Evolutionary conservation across 2,113 vertebrate species (phyloP), one percentile per base, ranked within the genome.

Genomic region (Thoracochromis brauschi): DNA sequence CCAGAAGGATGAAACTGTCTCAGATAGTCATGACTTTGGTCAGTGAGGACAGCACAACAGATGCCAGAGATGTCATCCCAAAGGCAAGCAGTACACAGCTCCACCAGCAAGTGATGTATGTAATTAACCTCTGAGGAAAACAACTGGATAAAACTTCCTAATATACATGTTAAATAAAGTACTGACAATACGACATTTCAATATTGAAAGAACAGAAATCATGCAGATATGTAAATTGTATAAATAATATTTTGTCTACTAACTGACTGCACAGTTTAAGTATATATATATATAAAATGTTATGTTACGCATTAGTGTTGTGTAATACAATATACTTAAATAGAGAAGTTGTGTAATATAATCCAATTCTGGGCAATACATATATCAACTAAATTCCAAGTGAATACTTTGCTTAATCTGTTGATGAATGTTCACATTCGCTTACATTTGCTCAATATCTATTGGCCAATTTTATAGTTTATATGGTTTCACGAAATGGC

Each of bases 1-100:
- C 53, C 85, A 82, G 95, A 95, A 85, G 21, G 83, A 84, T 35
- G 80, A 88, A 24, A 14, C 83, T 4, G 82, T 82, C 78, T 90
- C 94, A 3, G 89, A 93, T 53, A 89, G 86, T 9, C 89, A 82
- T 11, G 40, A 94, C 82, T 82, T 91, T 33, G 88, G 90, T 91
- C 29, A 88, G 89, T 17, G 42, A 92, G 57, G 92, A 95, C 42
- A 85, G 85, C 84, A 85, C 45, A 38, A 81, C 63, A 4, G 91
- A 83, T 8, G 29, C 83, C 4, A 83, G 11, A 90, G 42, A 71
- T n/a, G 29, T 71, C 86, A 9, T 80, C 88, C 19, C 83, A 82
- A 81, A 90, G 78, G 81, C 1, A 90, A 19, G 42, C 51, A 8
- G 75, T 31, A 21, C 21, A 31, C n/a, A 86, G 54, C 21, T 24